Conservation (phyloP, 2,113 vertebrate genomes). For the Cairina moschata region DNA sequence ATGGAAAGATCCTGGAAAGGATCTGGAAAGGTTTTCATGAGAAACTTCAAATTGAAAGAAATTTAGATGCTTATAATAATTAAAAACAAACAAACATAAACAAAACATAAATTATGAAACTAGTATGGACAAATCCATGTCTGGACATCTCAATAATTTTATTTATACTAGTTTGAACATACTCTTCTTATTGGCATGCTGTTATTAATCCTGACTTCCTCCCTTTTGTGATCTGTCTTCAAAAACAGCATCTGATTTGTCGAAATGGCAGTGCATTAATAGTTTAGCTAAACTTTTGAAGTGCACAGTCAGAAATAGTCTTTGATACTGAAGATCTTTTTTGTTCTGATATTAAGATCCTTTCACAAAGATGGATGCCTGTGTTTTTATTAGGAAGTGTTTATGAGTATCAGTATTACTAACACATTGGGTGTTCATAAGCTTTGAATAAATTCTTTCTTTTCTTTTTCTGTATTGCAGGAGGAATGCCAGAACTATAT, state of each 20-base stretch:
- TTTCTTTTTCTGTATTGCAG: conserved; percentile 71
- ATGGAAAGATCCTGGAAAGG: not conserved
- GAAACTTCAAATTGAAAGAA: not conserved
- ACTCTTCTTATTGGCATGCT: not conserved
- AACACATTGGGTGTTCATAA: not conserved
- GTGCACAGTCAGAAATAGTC: not conserved
- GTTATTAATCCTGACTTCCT: not conserved
- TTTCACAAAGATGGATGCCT: not conserved
- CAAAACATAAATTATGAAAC: not conserved
- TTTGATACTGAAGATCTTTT: not conserved
- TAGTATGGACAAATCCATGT: not conserved
- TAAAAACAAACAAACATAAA: too few relatives aligned
- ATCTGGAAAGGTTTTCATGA: not conserved
- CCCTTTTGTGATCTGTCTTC: not conserved
- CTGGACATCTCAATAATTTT: not conserved
- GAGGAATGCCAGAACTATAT: conserved; percentile 99
- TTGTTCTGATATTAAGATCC: not conserved
- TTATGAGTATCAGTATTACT: not conserved
- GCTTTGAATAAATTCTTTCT: not conserved
- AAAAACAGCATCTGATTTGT: not conserved
- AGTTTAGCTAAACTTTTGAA: conserved; percentile 4
- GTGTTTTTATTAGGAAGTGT: not conserved
- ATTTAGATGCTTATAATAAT: not conserved
- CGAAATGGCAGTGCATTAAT: not conserved
- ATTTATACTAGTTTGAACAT: not conserved